These are phyloP conservation scores for Clytia hemisphaerica DNA, from an alignment of 30 jellyfish, hydroid and myxozoan genomes.

Conservation along the genomic window DNA sequence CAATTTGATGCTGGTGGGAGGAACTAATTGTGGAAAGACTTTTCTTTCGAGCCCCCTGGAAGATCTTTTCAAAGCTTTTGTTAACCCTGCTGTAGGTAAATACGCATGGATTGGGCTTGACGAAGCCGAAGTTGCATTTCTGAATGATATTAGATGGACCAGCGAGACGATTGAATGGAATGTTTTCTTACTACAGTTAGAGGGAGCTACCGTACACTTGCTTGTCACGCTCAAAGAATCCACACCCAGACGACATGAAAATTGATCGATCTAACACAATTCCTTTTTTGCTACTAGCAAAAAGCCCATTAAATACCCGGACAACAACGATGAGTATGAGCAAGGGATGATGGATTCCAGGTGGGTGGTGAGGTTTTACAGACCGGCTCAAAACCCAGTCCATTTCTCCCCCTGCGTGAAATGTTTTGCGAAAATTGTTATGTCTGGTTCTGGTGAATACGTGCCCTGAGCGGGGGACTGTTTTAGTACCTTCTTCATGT, in stretches of 20 bases:
- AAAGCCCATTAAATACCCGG: no score
- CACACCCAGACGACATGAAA: constrained; percentile 3
- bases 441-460: no score
- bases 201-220: no score
- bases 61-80: constrained; percentile 1
- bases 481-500: no score
- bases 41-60: constrained; percentile 29
- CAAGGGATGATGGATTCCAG: no score
- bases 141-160: constrained; percentile 41
- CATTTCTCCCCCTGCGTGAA: no score
- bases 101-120: constrained; percentile 52
- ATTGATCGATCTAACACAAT: background rate
- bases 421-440: no score
- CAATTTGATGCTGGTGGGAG: constrained; percentile 18
- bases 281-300: constrained; percentile 32
- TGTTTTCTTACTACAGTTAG: constrained; percentile 7
- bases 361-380: no score
- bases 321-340: no score
- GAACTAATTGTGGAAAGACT: constrained; percentile 23
- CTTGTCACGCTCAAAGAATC: constrained; percentile 50
- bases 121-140: constrained; percentile 4
- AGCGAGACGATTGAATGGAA: constrained; percentile 31
- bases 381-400: no score
- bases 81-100: constrained; percentile 31
- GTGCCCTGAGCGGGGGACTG: no score